Base-by-base conservation (phyloP, 2,113 vertebrate genomes). In the Lampris incognitus region DNA sequence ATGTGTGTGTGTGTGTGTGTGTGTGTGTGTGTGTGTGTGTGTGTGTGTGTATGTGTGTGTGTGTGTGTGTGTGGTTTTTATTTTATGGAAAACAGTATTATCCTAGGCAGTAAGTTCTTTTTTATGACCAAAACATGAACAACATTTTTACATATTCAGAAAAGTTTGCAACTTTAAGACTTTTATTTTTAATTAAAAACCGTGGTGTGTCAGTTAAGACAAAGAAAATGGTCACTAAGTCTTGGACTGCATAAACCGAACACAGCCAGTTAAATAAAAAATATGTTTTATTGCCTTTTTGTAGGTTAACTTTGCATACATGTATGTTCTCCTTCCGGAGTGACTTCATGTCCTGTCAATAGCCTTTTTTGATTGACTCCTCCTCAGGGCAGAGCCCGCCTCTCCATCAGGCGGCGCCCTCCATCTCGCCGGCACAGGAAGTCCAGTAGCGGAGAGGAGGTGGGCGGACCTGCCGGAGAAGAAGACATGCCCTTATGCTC, bases 391-490 rank as follows among this genome's bases (percentile, higher is more conserved):
- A 81, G 94, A 88, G 88, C 90, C 24, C 88, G 93, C 48, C 90
- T 69, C 65, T 94, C 94, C 52, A 81, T 94, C 11, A 85, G 87
- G n/a, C 88, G 94, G 1, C 91, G 94, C 0, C 94, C 94, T 0
- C 94, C 93, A 0, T 93, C 93, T 6, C 92, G 94, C 4, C 83
- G 80, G 60, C 76, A 89, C 84, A 92, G 89, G 76, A 91, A 75
- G 62, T 90, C 92, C 48, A 89, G 91, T 56, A 72, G 71, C 0
- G 93, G 87, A 6, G 92, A 94, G 0, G 85, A 82, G 0, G 72
- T 24, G 1, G 11, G 48, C 1, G 52, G 3, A 13, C 1, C 59
- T 13, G 40, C 36, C 1, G 82, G 76, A 1, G 57, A 9, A 8
- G 69, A 8, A 7, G 85, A 88, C 0, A 40, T 39, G 2, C 13